These are phyloP conservation scores for Megathymus violae DNA, from an alignment of 1,140 invertebrate species.

Conservation along the genomic window DNA sequence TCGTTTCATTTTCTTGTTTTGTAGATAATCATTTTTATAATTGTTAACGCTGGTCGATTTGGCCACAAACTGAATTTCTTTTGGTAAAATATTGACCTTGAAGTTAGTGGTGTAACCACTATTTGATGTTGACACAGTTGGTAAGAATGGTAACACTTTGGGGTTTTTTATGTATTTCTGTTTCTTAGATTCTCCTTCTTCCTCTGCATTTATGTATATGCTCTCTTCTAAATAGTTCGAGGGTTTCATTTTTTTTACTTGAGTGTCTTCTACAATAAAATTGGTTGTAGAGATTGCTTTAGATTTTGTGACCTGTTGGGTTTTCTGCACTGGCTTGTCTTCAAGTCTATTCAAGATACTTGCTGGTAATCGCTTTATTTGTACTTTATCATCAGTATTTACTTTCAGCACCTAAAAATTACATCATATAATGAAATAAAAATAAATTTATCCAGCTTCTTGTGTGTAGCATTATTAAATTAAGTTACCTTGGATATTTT, in stretches of 20 bases:
- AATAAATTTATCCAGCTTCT: too few relatives aligned
- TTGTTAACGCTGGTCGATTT: constrained; percentile 50
- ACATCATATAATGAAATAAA: too few relatives aligned
- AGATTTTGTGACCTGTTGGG: constrained; percentile 41
- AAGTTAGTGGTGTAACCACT: constrained; percentile 72
- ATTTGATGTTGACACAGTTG: constrained; percentile 62
- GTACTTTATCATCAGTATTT: constrained; percentile 53
- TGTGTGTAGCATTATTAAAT: too few relatives aligned
- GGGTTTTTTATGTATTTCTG: constrained; percentile 56
- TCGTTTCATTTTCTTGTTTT: constrained; percentile 60
- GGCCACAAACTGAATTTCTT: constrained; percentile 61
- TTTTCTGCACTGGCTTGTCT: constrained; percentile 52
- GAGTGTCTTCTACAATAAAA: constrained; percentile 63
- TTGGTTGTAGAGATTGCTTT: constrained; percentile 60
- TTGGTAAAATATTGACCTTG: constrained; percentile 61
- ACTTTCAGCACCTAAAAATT: constrained; percentile 54
- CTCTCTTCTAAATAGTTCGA: constrained; percentile 75
- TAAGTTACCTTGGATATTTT: constrained; percentile 52
- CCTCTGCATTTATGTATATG: constrained; percentile 63
- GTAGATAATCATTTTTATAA: constrained; percentile 63
- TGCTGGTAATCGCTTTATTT: constrained; percentile 58
- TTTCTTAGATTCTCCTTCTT: constrained; percentile 47
- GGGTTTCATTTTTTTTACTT: constrained; percentile 58
- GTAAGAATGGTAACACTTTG: constrained; percentile 70
- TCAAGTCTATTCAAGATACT: constrained; percentile 58